Base-by-base conservation (phyloP, 2,888 invertebrate species). In the Yponomeuta cagnagella region DNA sequence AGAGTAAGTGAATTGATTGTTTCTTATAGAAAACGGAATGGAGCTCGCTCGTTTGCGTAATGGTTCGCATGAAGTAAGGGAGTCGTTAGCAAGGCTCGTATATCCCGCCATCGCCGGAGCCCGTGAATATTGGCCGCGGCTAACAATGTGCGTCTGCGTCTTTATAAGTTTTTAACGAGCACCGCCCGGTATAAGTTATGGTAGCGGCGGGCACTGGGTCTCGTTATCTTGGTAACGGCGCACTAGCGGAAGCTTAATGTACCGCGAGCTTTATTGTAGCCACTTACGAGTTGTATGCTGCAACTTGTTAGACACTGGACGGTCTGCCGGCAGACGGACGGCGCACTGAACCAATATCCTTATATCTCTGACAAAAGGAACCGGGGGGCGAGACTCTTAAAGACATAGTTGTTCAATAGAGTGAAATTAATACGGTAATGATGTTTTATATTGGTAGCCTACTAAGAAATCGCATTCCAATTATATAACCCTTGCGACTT, bases 111-210 rank as follows among this genome's bases (percentile, higher is more conserved):
- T 83, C 81, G 69, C n/a, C 82, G 85, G 83, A 83, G 85, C 78
- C 87, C 85, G 85, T 87, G 90, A 90, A 90, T 90, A 91, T 91
- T 92, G 91, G 89, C 89, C 86, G 82, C 85, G 83, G 70, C 90
- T 90, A 92, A 92, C 91, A 92, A 91, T 90, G 91, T 90, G 90
- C 90, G 90, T 92, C 90, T 90, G 90, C 90, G 90, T 92, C 91
- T 92, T 92, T 92, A 90, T 91, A 92, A 92, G 90, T 92, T 92
- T 92, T 91, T 92, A 92, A 92, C 91, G 92, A 91, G 91, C 90
- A 89, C 86, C 86, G 86, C 88, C 86, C 91, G 90, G 90, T 89
- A 90, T 90, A 92, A 92, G 90, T 90, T 91, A 91, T 90, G 90
- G 89, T 87, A 85, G 86, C 84, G 85, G 84, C 88, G 87, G 87